phyloP scores from a whole-genome alignment of 2,113 vertebrate species.

The Capra hircus region DNA sequence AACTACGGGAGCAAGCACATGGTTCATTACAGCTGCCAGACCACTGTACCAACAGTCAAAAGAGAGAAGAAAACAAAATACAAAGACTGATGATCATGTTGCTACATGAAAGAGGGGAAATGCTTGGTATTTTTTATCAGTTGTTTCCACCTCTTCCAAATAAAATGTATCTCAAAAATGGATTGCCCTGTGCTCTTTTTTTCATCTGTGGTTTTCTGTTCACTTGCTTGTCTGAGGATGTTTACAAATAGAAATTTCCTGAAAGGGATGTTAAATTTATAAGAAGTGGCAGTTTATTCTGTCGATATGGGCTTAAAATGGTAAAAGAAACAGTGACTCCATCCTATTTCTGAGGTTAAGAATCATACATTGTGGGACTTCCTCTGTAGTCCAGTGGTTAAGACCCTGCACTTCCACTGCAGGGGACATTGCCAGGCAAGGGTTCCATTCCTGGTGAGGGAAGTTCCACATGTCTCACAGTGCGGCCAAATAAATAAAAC shows the following conservation, averaged over 20 bases:
- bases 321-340: not conserved
- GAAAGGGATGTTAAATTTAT: not conserved
- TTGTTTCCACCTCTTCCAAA: not conserved
- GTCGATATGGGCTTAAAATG: not conserved
- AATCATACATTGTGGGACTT: not conserved
- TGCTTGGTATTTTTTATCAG: not conserved
- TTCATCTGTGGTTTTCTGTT: not conserved
- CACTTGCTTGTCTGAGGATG: not conserved
- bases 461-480: not conserved
- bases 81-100: not conserved
- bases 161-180: not conserved
- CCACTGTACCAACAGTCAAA: not conserved
- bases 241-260: not conserved
- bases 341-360: not conserved
- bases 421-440: not conserved
- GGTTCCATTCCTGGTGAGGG: not conserved
- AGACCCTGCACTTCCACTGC: not conserved
- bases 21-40: not conserved
- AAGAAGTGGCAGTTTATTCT: not conserved
- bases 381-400: not conserved
- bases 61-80: not conserved
- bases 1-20: not conserved
- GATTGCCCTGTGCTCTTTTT: not conserved
- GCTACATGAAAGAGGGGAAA: not conserved
- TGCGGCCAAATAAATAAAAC: not conserved